A percentile compares a stretch with the other conserved stretches of the same genome.
Conservation (phyloP, 2,888 invertebrate genomes). For the Pachliopta kotzebuea region DNA sequence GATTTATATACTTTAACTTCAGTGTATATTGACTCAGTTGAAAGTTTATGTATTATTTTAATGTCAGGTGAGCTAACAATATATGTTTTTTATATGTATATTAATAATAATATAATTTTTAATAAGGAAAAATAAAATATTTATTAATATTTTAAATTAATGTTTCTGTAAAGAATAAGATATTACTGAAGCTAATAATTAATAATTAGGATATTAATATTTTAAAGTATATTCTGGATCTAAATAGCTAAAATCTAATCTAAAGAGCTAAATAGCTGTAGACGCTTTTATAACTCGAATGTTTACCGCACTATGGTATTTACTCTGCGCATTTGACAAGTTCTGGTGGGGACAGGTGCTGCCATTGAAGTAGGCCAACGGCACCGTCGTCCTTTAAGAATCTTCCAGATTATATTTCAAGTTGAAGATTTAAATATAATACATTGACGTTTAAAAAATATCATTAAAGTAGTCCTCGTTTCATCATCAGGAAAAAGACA, state of each 20-base stretch:
- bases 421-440: neutral
- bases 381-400: neutral
- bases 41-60: neutral
- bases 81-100: no score
- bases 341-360: slow-evolving; percentile 10
- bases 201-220: no score
- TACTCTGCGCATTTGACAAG: slow-evolving; percentile 16
- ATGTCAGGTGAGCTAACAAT: slow-evolving; percentile 18
- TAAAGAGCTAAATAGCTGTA: no score
- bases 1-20: slow-evolving; percentile 1
- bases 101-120: neutral
- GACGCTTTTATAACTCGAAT: neutral
- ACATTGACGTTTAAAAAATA: neutral
- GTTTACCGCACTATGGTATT: slow-evolving; percentile 20
- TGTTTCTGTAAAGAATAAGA: no score
- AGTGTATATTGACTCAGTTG: slow-evolving; percentile 17
- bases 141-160: no score
- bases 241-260: no score
- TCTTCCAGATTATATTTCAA: neutral
- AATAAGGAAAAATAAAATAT: no score
- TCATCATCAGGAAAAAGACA: no score
- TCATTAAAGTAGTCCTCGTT: neutral
- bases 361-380: slow-evolving; percentile 10
- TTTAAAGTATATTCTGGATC: no score
- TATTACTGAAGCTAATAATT: no score